These are phyloP conservation scores for Danio choprae DNA, from an alignment of 2,797 vertebrate genomes.

Conservation along the genomic window DNA sequence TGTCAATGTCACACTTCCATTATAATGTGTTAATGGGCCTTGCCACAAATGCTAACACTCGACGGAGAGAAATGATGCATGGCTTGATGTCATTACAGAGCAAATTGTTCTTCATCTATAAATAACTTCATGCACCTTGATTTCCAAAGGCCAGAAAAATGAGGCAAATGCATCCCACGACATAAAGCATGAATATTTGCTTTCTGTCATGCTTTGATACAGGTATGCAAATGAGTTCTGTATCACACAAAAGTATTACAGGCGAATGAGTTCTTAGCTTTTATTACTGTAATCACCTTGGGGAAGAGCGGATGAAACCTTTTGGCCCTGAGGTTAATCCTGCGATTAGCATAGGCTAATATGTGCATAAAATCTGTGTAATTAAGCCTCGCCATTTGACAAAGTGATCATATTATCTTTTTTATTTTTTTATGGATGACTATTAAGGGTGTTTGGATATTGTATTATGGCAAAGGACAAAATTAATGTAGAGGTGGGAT, in stretches of 20 bases:
- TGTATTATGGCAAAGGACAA: too few relatives aligned
- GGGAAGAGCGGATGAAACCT: constrained; percentile 37
- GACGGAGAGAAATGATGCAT: constrained; percentile 53
- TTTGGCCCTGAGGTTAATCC: constrained; percentile 55
- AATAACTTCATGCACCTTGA: constrained; percentile 46
- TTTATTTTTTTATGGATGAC: too few relatives aligned
- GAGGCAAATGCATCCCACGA: neutral
- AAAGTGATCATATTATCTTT: constrained; percentile 32
- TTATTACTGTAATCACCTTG: constrained; percentile 35
- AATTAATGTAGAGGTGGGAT: too few relatives aligned
- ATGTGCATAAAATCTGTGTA: constrained; percentile 38
- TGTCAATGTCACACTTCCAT: constrained; percentile 61
- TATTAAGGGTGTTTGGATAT: too few relatives aligned
- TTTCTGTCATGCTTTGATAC: constrained; percentile 12
- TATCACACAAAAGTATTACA: constrained; percentile 34
- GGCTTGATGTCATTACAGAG: constrained; percentile 51
- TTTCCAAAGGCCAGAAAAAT: neutral
- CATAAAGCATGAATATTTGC: neutral
- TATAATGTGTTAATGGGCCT: constrained; percentile 53
- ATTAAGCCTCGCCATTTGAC: constrained; percentile 45
- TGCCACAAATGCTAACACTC: constrained; percentile 54
- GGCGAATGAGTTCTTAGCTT: constrained; percentile 12
- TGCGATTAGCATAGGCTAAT: constrained; percentile 34
- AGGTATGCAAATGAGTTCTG: constrained; percentile 17
- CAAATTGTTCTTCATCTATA: constrained; percentile 51